Base-by-base conservation (phyloP, 2,797 vertebrate genomes). In the Malurus splendens region DNA sequence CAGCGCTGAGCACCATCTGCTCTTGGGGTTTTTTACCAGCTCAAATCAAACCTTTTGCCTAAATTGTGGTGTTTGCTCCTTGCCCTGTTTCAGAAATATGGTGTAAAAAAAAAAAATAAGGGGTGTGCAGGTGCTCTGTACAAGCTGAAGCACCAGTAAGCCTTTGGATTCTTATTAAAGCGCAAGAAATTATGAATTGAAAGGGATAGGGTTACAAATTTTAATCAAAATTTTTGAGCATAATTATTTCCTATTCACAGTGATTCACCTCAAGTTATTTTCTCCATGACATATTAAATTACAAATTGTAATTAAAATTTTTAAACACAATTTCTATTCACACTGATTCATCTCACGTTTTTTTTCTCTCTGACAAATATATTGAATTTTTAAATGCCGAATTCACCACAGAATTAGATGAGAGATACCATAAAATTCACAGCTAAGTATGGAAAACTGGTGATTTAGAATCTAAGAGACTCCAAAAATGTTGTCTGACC, bases 11-110 rank as follows among this genome's bases (percentile, higher is more conserved):
- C 57, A 48, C 25, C 4, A 8, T 41, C 14, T 23, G 38, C 20
- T 36, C 11, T 2, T 4, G 6, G 55, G 17, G 13, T 24, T 33
- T 72, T 88, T 36, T 13, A 71, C 17, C 14, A 55, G 25, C 27
- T 64, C 16, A 2, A 8, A 12, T 7, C 14, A 64, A 67, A 39
- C 8, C 7, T 64, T 62, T 41, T 19, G 18, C 8, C 12, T 14
- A 15, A 50, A 32, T 7, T 18, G 18, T n/a, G 39, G 14, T 2
- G 0, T 12, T 79, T 30, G 7, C 18, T 32, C 41, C 25, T 56
- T 14, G 0, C 7, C 13, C 10, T 5, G 1, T 32, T 45, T 51
- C 55, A 74, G 50, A 77, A 80, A 22, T 10, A 14, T 0, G 3
- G 13, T 23, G 8, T 18, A 33, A 70, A 59, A 33, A 0, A 3